Evolutionary conservation across 2,113 vertebrate species (phyloP), one percentile per base, ranked within the genome.

Genomic region (Narcine bancroftii): DNA sequence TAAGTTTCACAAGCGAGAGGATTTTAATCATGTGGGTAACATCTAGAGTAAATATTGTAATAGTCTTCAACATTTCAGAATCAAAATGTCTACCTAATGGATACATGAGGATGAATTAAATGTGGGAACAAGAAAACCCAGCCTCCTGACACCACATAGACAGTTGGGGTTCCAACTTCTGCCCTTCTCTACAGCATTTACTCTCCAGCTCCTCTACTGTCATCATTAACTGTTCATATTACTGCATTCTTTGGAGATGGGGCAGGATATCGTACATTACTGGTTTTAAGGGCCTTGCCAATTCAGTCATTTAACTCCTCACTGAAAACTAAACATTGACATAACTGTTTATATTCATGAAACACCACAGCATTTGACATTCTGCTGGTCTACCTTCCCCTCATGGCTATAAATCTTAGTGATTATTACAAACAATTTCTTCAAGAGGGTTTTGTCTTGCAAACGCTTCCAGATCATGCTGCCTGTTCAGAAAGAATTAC

Each of bases 211-310:
- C 26, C 50, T 83, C 10, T 56, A 47, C 47, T 83, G 29, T 33
- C 47, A 83, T 56, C 79, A 53, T 6, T 53, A 0, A 83, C 26
- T 83, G 26, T 47, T 11, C 79, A 53, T 47, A 56, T 83, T 50
- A 53, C 33, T 83, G 79, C 79, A 83, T 83, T 56, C 79, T 83
- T 83, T 33, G 26, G 79, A 83, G 29, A 33, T 15, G 15, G 60
- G 29, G 79, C 79, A 83, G 79, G 79, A 83, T 83, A 47, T 83
- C 33, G 47, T 53, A 83, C 79, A 83, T 56, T 83, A 83, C 53
- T 83, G 50, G 47, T 26, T 83, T 83, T 53, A 83, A 53, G 3
- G 50, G 47, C 50, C 79, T 56, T 83, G 26, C 79, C 79, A 83
- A 53, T 26, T 81, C 26, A 83, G 79, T 56, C 26, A 83, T 83